Conservation (phyloP, 2,113 vertebrate species). For the Hemiscyllium ocellatum region DNA sequence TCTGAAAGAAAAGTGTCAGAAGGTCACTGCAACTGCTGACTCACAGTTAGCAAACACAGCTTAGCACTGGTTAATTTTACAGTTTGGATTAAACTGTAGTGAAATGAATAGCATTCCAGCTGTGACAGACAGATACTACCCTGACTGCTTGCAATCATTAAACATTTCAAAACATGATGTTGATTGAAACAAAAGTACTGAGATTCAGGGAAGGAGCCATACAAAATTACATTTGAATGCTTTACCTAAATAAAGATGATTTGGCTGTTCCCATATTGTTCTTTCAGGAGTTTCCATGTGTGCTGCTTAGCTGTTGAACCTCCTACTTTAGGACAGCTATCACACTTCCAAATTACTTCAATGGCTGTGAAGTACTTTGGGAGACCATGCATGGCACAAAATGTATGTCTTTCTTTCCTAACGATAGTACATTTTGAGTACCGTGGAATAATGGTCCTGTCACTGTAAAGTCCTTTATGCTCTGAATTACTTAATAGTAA, state of each 20-base stretch:
- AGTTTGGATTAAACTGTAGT: neutral
- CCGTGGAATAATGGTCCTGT: neutral
- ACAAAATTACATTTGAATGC: neutral
- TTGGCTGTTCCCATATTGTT: neutral
- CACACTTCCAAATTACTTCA: neutral
- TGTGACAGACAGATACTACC: neutral
- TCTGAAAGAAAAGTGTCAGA: neutral
- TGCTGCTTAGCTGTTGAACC: neutral
- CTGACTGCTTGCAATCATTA: neutral
- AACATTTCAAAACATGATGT: neutral
- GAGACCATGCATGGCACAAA: neutral
- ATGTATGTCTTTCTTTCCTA: neutral
- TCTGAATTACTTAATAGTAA: neutral
- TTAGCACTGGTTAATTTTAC: neutral
- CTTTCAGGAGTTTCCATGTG: neutral
- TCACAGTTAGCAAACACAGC: neutral
- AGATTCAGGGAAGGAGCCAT: neutral
- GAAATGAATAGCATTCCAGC: neutral
- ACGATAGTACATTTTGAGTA: neutral
- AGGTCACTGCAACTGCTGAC: neutral
- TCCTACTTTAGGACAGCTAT: neutral
- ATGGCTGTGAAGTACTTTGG: neutral
- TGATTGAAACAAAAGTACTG: neutral
- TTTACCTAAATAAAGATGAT: neutral
- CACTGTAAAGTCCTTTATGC: neutral